Conservation (phyloP, 1,140 invertebrate genomes). For the Gerris buenoi region DNA sequence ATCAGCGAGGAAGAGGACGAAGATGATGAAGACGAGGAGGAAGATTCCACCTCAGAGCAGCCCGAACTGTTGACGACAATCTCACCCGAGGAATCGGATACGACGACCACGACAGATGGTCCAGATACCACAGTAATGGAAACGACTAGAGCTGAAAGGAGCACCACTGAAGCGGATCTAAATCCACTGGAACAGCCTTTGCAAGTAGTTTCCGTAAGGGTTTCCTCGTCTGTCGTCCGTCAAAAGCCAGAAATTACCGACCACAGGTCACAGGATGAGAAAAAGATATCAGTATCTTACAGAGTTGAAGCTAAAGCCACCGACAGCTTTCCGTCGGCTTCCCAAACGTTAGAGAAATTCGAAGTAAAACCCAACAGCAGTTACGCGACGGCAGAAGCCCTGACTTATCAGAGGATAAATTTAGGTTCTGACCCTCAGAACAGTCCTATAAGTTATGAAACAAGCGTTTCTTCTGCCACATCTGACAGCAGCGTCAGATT, state of each 20-base stretch:
- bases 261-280: background rate
- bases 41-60: conserved; percentile 27
- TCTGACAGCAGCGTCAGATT: conserved; percentile 20
- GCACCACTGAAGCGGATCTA: conserved; percentile 4
- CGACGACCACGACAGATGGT: conserved; percentile 7
- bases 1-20: conserved; percentile 26
- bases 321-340: background rate
- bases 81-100: conserved; percentile 8
- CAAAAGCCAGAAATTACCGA: conserved; percentile 3
- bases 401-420: background rate
- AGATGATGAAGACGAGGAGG: conserved; percentile 29
- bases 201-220: conserved; percentile 27
- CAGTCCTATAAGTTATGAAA: conserved; percentile 17
- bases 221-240: conserved; percentile 29
- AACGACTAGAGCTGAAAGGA: background rate
- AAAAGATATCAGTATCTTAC: conserved; percentile 4
- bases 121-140: conserved; percentile 3
- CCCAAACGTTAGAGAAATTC: conserved; percentile 8
- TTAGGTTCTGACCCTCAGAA: conserved; percentile 7
- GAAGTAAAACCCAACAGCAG: background rate
- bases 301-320: conserved; percentile 4
- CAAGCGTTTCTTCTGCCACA: conserved; percentile 19
- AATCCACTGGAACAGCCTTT: conserved; percentile 14
- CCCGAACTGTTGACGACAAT: conserved; percentile 23
- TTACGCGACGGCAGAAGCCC: background rate